Evolutionary conservation across 1,140 invertebrate genomes (phyloP).

Genomic region (Subanguina moxae): DNA sequence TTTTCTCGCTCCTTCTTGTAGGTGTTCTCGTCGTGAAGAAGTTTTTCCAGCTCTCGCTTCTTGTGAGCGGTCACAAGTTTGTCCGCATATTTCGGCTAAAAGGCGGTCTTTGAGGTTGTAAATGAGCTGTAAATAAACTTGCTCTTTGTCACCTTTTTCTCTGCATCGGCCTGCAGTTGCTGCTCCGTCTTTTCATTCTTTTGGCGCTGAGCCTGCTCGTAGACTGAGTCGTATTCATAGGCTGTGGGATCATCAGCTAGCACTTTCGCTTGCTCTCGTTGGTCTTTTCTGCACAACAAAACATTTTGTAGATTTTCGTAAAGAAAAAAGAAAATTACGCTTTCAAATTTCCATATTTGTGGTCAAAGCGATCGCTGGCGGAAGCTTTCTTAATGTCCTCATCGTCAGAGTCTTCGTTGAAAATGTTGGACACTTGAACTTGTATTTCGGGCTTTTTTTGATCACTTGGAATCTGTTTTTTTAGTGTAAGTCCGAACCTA

Average conservation of each 20-base stretch:
- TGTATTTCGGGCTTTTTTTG: too few species aligned
- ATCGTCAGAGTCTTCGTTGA: constrained; percentile 24
- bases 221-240: constrained; percentile 29
- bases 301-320: neutral
- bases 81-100: constrained; percentile 38
- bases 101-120: too few species aligned
- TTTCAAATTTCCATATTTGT: constrained; percentile 15
- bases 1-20: constrained; percentile 32
- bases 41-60: constrained; percentile 27
- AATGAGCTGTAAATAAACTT: too few species aligned
- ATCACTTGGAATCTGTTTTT: too few species aligned
- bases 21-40: constrained; percentile 29
- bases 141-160: constrained; percentile 21
- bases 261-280: constrained; percentile 22
- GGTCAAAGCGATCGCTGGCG: constrained; percentile 13
- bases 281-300: constrained; percentile 16
- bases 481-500: too few species aligned
- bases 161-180: constrained; percentile 30
- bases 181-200: constrained; percentile 20
- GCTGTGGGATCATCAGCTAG: constrained; percentile 26
- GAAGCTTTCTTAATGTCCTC: constrained; percentile 6
- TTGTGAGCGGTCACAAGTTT: constrained; percentile 28
- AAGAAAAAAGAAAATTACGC: neutral
- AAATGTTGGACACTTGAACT: neutral
- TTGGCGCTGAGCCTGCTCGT: constrained; percentile 22